Conservation (phyloP, 2,113 vertebrate species). For the Solenodon paradoxus region DNA sequence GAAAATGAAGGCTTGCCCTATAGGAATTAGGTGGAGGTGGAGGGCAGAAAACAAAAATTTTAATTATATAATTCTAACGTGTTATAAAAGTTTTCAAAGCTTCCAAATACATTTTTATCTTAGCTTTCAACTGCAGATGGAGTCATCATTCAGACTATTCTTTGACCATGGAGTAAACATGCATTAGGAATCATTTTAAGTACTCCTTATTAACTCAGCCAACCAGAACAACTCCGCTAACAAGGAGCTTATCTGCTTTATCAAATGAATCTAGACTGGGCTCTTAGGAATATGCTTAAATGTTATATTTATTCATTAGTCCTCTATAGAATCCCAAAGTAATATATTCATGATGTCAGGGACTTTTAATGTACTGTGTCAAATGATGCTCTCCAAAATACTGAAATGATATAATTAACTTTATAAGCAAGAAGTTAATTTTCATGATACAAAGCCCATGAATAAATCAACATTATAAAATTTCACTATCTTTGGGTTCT, state of each 20-base stretch:
- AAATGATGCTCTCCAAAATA: conserved; percentile 38
- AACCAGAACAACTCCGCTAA: conserved; percentile 45
- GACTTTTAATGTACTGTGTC: conserved; percentile 22
- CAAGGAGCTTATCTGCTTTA: not conserved
- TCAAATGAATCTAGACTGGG: not conserved
- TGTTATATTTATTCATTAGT: conserved; percentile 42
- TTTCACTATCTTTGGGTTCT: conserved; percentile 23
- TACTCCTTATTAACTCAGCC: conserved; percentile 34
- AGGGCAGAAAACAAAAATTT: conserved; percentile 40
- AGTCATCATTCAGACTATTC: not conserved
- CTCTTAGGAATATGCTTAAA: conserved; percentile 32
- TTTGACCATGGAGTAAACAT: conserved; percentile 19
- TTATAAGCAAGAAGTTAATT: conserved; percentile 37
- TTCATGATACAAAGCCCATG: not conserved
- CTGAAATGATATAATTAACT: conserved; percentile 33
- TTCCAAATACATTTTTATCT: conserved; percentile 13
- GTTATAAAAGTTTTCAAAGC: not conserved
- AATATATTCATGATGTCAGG: conserved; percentile 9
- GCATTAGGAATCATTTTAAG: not conserved
- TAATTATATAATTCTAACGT: not conserved
- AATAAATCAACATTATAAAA: conserved; percentile 19
- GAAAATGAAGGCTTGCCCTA: conserved; percentile 24
- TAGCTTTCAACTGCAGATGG: not conserved
- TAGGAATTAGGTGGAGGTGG: not conserved
- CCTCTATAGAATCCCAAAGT: conserved; percentile 23